Evolutionary conservation across 2,113 vertebrate genomes (phyloP).

Genomic region (Gavialis gangeticus): DNA sequence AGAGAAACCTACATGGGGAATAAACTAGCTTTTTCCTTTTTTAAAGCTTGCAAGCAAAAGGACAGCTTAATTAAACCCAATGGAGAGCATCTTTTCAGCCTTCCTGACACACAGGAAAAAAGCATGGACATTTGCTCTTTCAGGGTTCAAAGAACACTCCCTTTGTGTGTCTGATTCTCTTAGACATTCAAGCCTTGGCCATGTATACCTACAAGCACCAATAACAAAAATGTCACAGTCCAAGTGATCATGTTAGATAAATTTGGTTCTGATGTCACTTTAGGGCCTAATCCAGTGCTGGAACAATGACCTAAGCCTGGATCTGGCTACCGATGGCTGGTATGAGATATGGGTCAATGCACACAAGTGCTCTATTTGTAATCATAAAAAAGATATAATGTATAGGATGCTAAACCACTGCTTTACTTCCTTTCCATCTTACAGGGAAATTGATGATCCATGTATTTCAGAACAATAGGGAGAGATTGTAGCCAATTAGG

Average conservation of each 20-base stretch:
- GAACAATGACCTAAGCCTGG: conserved; percentile 57
- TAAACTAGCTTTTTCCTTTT: conserved; percentile 17
- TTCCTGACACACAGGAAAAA: background rate
- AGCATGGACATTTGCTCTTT: background rate
- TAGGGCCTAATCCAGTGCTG: conserved; percentile 42
- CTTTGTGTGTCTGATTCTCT: background rate
- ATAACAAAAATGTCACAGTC: conserved; percentile 14
- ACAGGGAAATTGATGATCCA: conserved; percentile 46
- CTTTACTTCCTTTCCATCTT: conserved; percentile 56
- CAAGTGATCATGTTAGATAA: conserved; percentile 44
- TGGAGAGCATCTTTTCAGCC: background rate
- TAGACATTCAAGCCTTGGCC: background rate
- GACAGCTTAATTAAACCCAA: conserved; percentile 52
- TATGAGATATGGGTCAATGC: conserved; percentile 65
- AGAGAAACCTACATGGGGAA: conserved; percentile 47
- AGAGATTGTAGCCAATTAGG: conserved; percentile 54
- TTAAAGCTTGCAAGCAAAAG: conserved; percentile 24
- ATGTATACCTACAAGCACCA: background rate
- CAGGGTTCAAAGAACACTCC: background rate
- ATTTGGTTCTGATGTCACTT: conserved; percentile 37
- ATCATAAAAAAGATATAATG: conserved; percentile 62
- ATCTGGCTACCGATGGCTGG: conserved; percentile 35
- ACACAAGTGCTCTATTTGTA: conserved; percentile 50
- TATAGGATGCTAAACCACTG: conserved; percentile 44
- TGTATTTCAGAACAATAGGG: conserved; percentile 29